These are phyloP conservation scores for Paralichthys olivaceus DNA, from an alignment of 2,113 vertebrate genomes.

Conservation along the genomic window DNA sequence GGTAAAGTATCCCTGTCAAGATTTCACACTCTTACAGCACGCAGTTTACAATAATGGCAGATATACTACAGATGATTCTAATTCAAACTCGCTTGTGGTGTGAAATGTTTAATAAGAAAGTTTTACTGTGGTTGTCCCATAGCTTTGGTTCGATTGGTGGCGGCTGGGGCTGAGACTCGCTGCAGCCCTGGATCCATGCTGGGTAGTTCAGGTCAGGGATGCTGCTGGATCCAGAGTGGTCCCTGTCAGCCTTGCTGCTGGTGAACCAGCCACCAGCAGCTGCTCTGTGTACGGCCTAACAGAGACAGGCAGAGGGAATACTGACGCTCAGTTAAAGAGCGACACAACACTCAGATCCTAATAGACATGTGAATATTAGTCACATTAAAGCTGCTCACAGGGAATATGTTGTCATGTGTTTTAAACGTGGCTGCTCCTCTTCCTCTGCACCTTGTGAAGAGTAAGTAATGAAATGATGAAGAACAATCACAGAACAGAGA, in stretches of 20 bases:
- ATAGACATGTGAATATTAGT: background rate
- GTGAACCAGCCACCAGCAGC: background rate
- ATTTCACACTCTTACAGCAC: no score
- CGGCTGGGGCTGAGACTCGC: background rate
- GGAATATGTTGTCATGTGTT: constrained; percentile 13
- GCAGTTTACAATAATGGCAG: no score
- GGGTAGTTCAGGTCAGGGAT: constrained; percentile 52
- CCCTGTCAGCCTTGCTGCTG: constrained; percentile 1
- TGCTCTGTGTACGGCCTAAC: constrained; percentile 21
- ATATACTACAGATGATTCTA: no score
- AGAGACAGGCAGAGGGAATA: background rate
- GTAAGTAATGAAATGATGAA: background rate
- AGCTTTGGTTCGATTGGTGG: background rate
- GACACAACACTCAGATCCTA: background rate
- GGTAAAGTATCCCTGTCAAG: no score
- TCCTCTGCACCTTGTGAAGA: constrained; percentile 17
- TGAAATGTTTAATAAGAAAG: no score
- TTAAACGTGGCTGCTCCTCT: background rate
- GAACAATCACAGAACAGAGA: background rate
- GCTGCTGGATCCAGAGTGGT: constrained; percentile 42
- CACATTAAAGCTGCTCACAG: constrained; percentile 26
- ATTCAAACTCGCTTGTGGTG: no score
- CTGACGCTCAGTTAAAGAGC: no score
- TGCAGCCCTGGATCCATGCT: constrained; percentile 53
- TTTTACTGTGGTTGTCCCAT: constrained; percentile 28